Conservation (phyloP, 2,113 vertebrate genomes). For the Mirounga angustirostris region DNA sequence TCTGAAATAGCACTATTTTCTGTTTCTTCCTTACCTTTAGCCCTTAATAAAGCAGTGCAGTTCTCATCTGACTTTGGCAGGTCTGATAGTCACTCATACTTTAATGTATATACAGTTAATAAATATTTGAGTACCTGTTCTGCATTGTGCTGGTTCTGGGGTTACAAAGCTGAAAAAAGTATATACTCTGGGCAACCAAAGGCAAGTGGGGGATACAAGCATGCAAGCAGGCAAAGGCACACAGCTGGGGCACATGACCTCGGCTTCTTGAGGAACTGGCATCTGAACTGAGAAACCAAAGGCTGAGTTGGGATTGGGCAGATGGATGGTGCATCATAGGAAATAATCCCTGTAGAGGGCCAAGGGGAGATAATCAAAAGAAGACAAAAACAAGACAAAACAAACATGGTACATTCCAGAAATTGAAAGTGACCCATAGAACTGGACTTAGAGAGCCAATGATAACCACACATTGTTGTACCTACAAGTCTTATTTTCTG, state of each 20-base stretch:
- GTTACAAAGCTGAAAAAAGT: not conserved
- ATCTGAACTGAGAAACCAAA: not conserved
- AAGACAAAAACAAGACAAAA: not conserved
- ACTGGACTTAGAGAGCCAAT: not conserved
- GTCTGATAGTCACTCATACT: not conserved
- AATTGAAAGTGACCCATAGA: not conserved
- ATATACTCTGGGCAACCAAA: not conserved
- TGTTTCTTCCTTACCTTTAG: not conserved
- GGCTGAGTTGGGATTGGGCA: not conserved
- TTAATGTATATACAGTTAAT: not conserved
- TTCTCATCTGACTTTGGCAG: not conserved
- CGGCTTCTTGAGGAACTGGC: not conserved
- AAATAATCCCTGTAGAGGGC: not conserved
- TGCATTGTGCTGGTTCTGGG: not conserved
- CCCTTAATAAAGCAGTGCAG: not conserved
- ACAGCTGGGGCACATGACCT: not conserved
- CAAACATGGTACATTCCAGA: not conserved
- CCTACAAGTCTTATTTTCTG: not conserved
- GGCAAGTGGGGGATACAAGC: not conserved
- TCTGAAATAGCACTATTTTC: not conserved
- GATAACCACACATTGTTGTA: not conserved
- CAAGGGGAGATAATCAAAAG: not conserved
- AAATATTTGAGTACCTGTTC: not conserved
- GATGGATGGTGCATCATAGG: not conserved
- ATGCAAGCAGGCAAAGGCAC: not conserved